phyloP scores from a whole-genome alignment of 1,140 invertebrate genomes.

The Papilio dardanus region DNA sequence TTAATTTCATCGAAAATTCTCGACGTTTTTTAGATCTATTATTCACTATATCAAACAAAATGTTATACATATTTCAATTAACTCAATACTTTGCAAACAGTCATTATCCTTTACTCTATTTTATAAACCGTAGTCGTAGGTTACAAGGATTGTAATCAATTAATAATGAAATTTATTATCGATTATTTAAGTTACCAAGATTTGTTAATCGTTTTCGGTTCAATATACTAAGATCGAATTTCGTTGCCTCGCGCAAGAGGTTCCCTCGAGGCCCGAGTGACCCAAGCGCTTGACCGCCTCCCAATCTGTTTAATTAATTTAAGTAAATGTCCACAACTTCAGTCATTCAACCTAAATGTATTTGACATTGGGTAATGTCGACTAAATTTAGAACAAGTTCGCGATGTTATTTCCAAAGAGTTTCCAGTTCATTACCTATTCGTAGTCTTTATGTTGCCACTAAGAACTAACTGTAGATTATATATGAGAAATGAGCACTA shows the following conservation, averaged over 20 bases:
- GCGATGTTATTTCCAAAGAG: too few relatives aligned
- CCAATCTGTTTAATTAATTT: neutral
- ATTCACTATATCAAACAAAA: too few relatives aligned
- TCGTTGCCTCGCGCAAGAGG: neutral
- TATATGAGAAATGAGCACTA: neutral
- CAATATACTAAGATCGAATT: neutral
- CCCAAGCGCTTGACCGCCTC: neutral
- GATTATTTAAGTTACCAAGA: neutral
- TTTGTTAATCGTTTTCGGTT: slow-evolving; percentile 7
- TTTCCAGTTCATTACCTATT: neutral
- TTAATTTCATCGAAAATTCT: too few relatives aligned
- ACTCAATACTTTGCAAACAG: too few relatives aligned
- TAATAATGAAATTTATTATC: neutral
- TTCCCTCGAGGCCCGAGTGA: neutral
- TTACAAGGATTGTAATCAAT: neutral
- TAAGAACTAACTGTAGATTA: neutral
- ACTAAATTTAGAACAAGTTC: neutral
- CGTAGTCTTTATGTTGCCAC: neutral
- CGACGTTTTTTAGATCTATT: too few relatives aligned
- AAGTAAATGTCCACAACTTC: neutral
- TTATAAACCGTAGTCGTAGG: too few relatives aligned
- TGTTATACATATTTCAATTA: too few relatives aligned
- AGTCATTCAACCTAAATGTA: neutral
- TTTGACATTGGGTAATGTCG: neutral
- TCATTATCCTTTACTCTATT: too few relatives aligned